Evolutionary conservation across 2,113 vertebrate species (phyloP).

Genomic region (Centropus unirufus): DNA sequence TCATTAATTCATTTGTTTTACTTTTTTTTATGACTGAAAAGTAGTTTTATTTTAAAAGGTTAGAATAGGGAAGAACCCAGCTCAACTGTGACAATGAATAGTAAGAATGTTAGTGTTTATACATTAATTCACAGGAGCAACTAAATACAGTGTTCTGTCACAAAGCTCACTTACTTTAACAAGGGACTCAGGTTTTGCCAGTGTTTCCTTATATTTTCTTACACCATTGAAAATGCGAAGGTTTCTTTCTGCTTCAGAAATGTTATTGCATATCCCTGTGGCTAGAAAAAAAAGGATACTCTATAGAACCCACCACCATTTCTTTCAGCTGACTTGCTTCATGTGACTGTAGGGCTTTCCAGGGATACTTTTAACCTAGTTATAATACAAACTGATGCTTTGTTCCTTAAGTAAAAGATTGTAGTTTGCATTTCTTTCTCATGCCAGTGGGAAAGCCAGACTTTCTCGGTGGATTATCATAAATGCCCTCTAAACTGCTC

Average conservation of each 20-base stretch:
- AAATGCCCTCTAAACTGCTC: not conserved
- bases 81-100: not conserved
- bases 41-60: not conserved
- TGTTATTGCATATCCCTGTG: not conserved
- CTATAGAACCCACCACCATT: not conserved
- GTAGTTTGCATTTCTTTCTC: not conserved
- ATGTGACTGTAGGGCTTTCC: not conserved
- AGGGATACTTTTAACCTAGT: not conserved
- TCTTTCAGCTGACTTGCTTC: constrained; percentile 8
- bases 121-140: not conserved
- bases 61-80: not conserved
- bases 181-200: not conserved
- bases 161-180: not conserved
- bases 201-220: not conserved
- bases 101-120: not conserved
- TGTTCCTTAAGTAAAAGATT: not conserved
- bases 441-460: not conserved
- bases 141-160: not conserved
- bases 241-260: not conserved
- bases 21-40: not conserved
- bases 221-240: not conserved
- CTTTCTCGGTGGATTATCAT: constrained; percentile 3
- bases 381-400: not conserved
- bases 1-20: not conserved
- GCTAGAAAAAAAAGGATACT: not conserved